Evolutionary conservation across 2,888 invertebrate genomes (phyloP).

Genomic region (Clusia tigrina): DNA sequence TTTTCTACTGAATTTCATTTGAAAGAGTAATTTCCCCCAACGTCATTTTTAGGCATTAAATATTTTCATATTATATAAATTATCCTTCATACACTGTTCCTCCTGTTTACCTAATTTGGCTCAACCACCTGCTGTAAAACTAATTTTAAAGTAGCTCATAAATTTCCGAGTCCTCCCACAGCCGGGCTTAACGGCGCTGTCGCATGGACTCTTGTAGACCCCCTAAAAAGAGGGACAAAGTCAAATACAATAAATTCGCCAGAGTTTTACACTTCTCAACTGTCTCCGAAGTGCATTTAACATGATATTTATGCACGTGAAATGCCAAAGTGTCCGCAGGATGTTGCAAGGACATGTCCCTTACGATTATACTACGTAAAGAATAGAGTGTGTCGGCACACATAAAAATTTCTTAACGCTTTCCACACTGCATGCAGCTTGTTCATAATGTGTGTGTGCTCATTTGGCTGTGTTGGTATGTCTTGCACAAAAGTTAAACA

Average conservation of each 20-base stretch:
- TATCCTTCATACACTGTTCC: no score
- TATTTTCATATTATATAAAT: no score
- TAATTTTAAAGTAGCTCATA: no score
- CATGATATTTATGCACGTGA: conserved; percentile 25
- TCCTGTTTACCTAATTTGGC: no score
- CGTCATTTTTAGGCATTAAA: no score
- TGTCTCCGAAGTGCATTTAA: conserved; percentile 23
- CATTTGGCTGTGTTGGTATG: background rate
- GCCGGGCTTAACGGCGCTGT: no score
- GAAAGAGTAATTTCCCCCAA: no score
- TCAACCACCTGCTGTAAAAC: no score
- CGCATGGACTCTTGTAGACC: no score
- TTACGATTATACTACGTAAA: background rate
- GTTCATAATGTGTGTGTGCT: conserved; percentile 8
- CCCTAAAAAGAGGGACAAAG: no score
- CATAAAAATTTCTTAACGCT: conserved; percentile 5
- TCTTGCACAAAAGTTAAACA: conserved; percentile 18
- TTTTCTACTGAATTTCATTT: no score
- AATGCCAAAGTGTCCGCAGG: conserved; percentile 20
- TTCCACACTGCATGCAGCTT: conserved; percentile 1
- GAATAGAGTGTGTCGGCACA: background rate
- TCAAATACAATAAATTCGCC: conserved; percentile 18
- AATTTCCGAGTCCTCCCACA: no score
- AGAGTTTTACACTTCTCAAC: conserved; percentile 7
- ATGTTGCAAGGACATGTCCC: background rate